These are phyloP conservation scores for Trogon surrucura DNA, from an alignment of 2,113 vertebrate species.

Conservation along the genomic window DNA sequence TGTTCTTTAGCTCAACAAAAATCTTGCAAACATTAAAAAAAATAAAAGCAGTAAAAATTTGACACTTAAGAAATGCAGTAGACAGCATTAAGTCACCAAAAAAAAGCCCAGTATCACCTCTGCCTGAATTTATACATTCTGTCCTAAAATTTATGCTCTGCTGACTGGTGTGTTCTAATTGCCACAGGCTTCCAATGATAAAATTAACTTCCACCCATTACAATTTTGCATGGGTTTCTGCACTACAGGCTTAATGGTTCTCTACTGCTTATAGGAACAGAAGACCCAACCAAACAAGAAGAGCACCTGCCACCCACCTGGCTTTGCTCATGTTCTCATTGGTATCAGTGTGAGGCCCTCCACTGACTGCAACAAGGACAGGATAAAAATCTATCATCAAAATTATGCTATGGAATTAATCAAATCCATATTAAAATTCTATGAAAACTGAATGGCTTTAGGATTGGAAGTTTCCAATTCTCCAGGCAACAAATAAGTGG, in stretches of 20 bases:
- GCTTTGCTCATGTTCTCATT: background rate
- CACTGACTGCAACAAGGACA: background rate
- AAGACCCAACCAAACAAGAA: background rate
- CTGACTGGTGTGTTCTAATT: conserved; percentile 53
- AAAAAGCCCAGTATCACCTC: background rate
- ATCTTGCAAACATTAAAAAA: background rate
- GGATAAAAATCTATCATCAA: background rate
- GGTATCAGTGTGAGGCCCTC: background rate
- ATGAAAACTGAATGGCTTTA: conserved; percentile 31
- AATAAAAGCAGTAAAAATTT: background rate
- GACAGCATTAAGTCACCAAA: background rate
- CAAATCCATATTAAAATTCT: conserved; percentile 47
- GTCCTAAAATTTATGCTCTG: conserved; percentile 49
- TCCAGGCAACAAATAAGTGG: background rate
- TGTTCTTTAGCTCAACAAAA: conserved; percentile 2
- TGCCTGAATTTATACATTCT: conserved; percentile 31
- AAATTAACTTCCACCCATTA: conserved; percentile 49
- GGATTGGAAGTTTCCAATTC: background rate
- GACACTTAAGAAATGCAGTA: background rate
- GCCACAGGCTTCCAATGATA: conserved; percentile 20
- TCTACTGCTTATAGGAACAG: background rate
- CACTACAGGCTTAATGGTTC: conserved; percentile 1
- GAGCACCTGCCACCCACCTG: background rate
- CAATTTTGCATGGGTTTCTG: conserved; percentile 26
- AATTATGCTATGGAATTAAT: conserved; percentile 19